Percentiles rank a stretch among this genome's conserved stretches.
These are phyloP conservation scores for Acridotheres tristis DNA, from an alignment of 2,797 vertebrate genomes.

Conservation along the genomic window DNA sequence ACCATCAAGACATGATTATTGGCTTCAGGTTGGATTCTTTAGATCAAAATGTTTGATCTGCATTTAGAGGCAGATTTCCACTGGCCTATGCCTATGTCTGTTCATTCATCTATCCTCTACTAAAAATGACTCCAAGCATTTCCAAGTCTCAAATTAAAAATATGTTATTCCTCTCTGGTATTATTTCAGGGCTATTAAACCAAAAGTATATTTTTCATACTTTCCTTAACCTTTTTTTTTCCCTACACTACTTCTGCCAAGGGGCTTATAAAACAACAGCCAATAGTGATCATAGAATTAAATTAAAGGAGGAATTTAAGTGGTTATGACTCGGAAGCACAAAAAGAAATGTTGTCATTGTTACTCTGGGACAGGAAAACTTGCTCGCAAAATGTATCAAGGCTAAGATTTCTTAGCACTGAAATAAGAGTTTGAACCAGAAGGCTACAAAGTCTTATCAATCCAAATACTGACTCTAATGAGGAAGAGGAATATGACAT, in stretches of 20 bases:
- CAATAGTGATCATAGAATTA: neutral
- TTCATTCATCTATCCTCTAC: neutral
- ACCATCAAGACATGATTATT: neutral
- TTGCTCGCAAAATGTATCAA: neutral
- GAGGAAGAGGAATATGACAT: neutral
- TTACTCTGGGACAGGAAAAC: neutral
- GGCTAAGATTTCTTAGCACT: neutral
- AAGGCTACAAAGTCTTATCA: neutral
- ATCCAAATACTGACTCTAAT: neutral
- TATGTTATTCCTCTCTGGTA: neutral
- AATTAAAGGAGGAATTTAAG: neutral
- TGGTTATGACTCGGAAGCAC: neutral
- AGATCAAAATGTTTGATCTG: neutral
- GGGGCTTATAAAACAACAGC: neutral
- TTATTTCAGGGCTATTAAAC: neutral
- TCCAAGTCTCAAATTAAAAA: neutral
- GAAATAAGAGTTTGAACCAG: neutral
- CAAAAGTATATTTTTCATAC: neutral
- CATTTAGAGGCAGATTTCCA: neutral
- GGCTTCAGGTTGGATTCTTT: neutral
- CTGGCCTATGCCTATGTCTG: neutral
- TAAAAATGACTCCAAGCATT: neutral
- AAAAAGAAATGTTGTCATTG: neutral
- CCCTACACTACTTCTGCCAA: neutral
- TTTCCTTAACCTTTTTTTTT: neutral